Base-by-base conservation (phyloP, 2,113 vertebrate species). In the Columbina picui region DNA sequence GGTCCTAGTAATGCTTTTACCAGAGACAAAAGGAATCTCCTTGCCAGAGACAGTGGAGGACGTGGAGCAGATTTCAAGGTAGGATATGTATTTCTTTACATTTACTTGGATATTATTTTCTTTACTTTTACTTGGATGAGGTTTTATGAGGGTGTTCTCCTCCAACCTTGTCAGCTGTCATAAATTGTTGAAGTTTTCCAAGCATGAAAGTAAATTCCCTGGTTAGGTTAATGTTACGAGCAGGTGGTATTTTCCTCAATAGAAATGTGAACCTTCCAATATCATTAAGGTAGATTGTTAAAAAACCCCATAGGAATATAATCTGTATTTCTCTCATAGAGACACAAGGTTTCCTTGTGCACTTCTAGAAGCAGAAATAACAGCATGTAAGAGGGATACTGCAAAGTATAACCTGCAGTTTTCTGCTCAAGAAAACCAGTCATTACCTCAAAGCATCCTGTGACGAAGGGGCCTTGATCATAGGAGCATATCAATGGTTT, bases 21-120 rank as follows among this genome's bases (percentile, higher is more conserved):
- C 99, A 47, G 99, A 99, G 94, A 99, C 99, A 94, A 99, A 98
- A 95, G 99, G 99, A 4, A 97, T 99, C 5, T 96, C 98, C 30
- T 98, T 99, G 93, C 99, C 99, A 7, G 99, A 99, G 87, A 99
- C 99, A 63, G 98, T 99, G 64, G 98, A 99, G 1, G 99, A 99
- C n/a, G 98, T 99, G 4, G 99, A 99, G 69, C 97, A 98, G 41
- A 98, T 99, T 36, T 95, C 97, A 82, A 98, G 97, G 99, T 99
- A 97, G 59, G 34, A 86, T 81, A 55, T 18, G 4, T 27, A 27
- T 90, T 70, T 86, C 73, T 52, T 86, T 69, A 43, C 25, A 15
- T 69, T 21, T 53, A 47, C 14, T 39, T 30, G 23, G 15, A 15
- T 74, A 43, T 17, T 43, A 43, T 43, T 90, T 70, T 86, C 73